A percentile compares a stretch with the other conserved stretches of the same genome.
Conservation (phyloP, 2,113 vertebrate species). For the Saccopteryx leptura region DNA sequence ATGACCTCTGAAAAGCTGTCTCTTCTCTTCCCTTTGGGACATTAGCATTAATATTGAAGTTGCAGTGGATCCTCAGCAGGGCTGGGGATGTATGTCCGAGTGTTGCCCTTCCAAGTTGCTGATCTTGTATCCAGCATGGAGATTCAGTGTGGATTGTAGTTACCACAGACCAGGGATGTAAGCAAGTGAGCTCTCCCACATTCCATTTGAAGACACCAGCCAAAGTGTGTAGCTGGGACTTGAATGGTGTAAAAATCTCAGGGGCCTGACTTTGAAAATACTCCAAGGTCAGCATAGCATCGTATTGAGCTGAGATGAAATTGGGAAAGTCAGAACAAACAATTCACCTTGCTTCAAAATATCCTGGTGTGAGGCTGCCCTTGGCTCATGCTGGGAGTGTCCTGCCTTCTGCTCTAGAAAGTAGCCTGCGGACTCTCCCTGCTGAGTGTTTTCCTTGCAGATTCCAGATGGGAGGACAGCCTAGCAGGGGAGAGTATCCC, state of each 20-base stretch:
- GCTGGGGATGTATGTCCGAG: not conserved
- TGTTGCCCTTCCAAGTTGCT: not conserved
- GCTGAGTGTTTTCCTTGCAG: conserved; percentile 61
- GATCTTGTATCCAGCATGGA: not conserved
- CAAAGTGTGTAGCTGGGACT: not conserved
- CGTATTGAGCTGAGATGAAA: conserved; percentile 47
- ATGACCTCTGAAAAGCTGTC: not conserved
- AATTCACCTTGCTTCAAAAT: conserved; percentile 18
- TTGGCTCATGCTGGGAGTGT: not conserved
- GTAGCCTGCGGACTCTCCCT: not conserved
- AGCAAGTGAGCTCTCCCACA: not conserved
- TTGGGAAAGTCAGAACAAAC: conserved; percentile 38
- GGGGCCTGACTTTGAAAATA: conserved; percentile 22
- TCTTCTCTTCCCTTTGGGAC: not conserved
- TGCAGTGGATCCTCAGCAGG: not conserved
- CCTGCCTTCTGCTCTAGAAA: not conserved
- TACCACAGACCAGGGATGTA: not conserved
- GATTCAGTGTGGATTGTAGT: not conserved
- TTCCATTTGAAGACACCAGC: not conserved
- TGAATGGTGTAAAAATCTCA: conserved; percentile 6
- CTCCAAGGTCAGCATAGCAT: conserved; percentile 39
- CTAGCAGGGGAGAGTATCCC: not conserved
- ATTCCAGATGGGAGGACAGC: not conserved
- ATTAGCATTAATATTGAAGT: not conserved
- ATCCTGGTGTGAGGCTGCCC: not conserved